Evolutionary conservation across 2,113 vertebrate species (phyloP).

Genomic region (Myiopsitta monachus): DNA sequence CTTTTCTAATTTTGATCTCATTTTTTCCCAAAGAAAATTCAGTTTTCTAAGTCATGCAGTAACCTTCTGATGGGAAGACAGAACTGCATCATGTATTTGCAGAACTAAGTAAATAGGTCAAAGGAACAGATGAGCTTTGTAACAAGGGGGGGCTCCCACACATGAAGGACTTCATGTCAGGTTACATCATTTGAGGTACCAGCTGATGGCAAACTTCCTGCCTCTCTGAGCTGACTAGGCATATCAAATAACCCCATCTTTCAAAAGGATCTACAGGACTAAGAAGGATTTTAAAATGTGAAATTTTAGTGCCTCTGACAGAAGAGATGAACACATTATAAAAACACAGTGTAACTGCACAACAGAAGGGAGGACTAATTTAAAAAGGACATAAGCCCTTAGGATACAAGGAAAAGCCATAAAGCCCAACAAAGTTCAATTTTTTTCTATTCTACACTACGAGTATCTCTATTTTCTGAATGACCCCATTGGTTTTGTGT

Average conservation of each 20-base stretch:
- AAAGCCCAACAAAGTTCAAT: background rate
- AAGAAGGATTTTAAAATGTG: background rate
- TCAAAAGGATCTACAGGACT: background rate
- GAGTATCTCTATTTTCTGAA: background rate
- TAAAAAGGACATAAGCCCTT: background rate
- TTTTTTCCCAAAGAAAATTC: background rate
- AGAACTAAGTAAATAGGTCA: background rate
- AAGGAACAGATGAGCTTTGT: background rate
- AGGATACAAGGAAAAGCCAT: background rate
- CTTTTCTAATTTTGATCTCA: background rate
- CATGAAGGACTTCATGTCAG: background rate
- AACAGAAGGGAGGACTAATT: background rate
- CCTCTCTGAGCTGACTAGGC: background rate
- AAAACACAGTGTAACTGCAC: background rate
- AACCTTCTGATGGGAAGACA: background rate
- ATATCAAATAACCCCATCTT: background rate
- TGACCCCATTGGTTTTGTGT: background rate
- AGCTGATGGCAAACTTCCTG: background rate
- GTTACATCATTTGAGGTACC: background rate
- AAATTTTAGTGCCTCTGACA: background rate
- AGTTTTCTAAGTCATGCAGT: background rate
- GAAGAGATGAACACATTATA: background rate
- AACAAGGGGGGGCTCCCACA: background rate
- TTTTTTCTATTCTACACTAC: background rate
- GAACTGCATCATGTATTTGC: background rate